phyloP scores from a whole-genome alignment of 2,888 invertebrate genomes.

The Antitype chi region DNA sequence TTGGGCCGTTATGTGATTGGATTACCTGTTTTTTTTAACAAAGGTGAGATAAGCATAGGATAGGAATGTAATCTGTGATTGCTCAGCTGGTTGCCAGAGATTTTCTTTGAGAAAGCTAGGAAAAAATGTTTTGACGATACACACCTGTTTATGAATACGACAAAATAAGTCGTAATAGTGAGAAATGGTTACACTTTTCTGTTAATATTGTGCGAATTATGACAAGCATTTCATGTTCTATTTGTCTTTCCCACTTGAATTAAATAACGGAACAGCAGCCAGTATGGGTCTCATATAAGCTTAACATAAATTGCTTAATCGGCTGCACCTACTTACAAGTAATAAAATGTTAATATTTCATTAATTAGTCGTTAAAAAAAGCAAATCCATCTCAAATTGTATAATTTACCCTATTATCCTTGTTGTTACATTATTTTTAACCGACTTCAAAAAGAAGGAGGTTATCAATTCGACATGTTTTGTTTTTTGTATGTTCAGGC shows the following conservation, averaged over 20 bases:
- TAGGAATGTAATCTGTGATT: not conserved
- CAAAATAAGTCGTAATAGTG: not conserved
- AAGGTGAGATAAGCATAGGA: not conserved
- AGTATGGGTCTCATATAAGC: not conserved
- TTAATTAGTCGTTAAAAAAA: not conserved
- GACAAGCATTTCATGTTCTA: not conserved
- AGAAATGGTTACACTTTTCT: not conserved
- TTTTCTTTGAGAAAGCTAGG: not conserved
- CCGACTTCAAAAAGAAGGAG: too few relatives aligned
- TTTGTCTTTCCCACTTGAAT: not conserved
- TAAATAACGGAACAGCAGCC: not conserved
- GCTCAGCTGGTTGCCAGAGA: not conserved
- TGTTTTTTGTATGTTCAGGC: too few relatives aligned
- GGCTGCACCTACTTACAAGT: not conserved
- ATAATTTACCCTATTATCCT: not conserved
- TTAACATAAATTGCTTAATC: not conserved
- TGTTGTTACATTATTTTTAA: too few relatives aligned
- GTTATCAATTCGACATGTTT: too few relatives aligned
- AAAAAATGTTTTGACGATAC: not conserved
- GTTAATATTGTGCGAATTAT: not conserved
- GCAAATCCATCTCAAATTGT: not conserved
- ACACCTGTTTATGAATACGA: not conserved
- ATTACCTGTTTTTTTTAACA: slow-evolving; percentile 6
- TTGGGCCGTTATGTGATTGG: slow-evolving; percentile 1
- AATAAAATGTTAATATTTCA: not conserved